phyloP scores from a whole-genome alignment of 2,888 invertebrate species.

The Aromia moschata region DNA sequence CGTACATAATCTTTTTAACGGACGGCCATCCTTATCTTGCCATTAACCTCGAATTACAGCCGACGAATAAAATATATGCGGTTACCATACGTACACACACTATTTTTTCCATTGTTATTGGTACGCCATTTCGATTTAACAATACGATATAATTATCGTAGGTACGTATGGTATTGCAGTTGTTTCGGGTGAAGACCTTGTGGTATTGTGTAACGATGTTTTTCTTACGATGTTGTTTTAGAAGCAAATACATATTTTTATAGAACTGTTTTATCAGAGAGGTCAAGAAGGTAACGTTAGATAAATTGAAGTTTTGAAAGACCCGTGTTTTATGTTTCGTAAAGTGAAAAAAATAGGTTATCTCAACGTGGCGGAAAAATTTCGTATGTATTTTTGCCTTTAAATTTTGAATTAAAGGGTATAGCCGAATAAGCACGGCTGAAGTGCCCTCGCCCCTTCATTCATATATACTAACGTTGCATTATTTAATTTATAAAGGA shows the following conservation, averaged over 20 bases:
- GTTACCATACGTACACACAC: background rate
- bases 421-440: too few species aligned
- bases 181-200: constrained; percentile 8
- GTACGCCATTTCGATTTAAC: background rate
- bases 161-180: too few species aligned
- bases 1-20: too few species aligned
- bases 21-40: background rate
- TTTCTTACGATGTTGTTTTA: constrained; percentile 12
- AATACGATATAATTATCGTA: constrained; percentile 5
- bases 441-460: too few species aligned
- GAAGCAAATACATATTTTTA: constrained; percentile 17
- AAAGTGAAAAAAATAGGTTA: constrained; percentile 12
- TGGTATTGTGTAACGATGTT: constrained; percentile 17
- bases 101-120: background rate
- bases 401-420: too few species aligned
- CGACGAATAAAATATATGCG: background rate
- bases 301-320: constrained; percentile 13
- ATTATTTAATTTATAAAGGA: too few species aligned
- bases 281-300: constrained; percentile 24
- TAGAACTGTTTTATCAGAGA: constrained; percentile 11
- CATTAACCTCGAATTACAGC: background rate
- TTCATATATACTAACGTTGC: too few species aligned
- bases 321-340: background rate
- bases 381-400: too few species aligned
- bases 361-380: too few species aligned